Evolutionary conservation across 30 jellyfish, hydroid and myxozoan species (phyloP).

Genomic region (Chironex yamaguchii): DNA sequence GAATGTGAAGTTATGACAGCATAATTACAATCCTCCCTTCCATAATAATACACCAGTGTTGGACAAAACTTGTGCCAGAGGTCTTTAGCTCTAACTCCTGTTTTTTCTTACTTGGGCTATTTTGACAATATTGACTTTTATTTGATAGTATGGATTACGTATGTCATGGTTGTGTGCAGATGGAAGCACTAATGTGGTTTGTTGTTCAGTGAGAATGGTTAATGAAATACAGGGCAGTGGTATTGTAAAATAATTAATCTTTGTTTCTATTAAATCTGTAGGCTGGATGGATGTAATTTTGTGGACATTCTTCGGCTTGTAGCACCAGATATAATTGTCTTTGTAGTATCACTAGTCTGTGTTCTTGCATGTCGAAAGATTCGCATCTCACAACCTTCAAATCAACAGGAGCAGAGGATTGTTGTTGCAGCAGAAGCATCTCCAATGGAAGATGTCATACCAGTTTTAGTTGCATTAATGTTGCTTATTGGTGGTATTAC

Average conservation of each 20-base stretch:
- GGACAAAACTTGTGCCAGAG: no score
- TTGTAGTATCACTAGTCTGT: constrained; percentile 78
- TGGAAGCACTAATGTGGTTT: no score
- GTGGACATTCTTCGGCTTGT: constrained; percentile 85
- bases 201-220: no score
- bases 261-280: neutral
- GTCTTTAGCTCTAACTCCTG: no score
- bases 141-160: neutral
- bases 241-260: no score
- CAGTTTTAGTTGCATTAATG: constrained; percentile 82
- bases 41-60: no score
- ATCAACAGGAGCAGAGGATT: constrained; percentile 19
- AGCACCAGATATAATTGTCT: constrained; percentile 92
- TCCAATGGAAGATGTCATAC: constrained; percentile 76
- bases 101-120: no score
- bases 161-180: no score
- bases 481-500: constrained; percentile 89
- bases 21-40: no score
- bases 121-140: neutral
- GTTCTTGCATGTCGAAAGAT: constrained; percentile 76
- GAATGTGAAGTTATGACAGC: no score
- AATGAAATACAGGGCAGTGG: no score
- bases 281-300: constrained; percentile 62
- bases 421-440: constrained; percentile 47
- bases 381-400: constrained; percentile 33